phyloP scores from a whole-genome alignment of 2,888 invertebrate species.

The Coleophora deauratella region DNA sequence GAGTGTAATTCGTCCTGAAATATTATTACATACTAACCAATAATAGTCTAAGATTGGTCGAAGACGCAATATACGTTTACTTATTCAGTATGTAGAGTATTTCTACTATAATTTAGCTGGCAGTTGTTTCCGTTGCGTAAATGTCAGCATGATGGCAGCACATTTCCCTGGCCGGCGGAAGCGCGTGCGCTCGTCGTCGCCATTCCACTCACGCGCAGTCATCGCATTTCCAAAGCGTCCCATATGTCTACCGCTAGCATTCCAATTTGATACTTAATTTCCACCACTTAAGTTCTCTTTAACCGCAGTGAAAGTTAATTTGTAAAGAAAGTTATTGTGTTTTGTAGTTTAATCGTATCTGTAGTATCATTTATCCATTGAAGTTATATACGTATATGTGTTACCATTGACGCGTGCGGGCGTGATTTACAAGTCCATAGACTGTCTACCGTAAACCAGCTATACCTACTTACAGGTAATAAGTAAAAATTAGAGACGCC shows the following conservation, averaged over 20 bases:
- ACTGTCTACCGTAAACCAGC: constrained; percentile 16
- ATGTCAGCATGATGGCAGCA: constrained; percentile 25
- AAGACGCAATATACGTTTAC: too few species aligned
- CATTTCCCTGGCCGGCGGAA: constrained; percentile 39
- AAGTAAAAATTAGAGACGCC: constrained; percentile 2
- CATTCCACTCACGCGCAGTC: constrained; percentile 41
- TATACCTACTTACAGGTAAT: constrained; percentile 15
- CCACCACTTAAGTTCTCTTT: constrained; percentile 20
- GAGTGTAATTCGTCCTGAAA: too few species aligned
- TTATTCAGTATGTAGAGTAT: too few species aligned
- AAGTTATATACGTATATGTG: constrained; percentile 16
- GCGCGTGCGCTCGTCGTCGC: constrained; percentile 32
- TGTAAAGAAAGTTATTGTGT: constrained; percentile 51
- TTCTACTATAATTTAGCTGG: too few species aligned
- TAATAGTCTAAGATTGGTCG: too few species aligned
- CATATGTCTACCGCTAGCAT: constrained; percentile 15
- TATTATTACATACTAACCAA: too few species aligned
- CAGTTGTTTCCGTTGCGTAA: too few species aligned
- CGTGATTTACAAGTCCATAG: constrained; percentile 42
- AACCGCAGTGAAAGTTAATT: constrained; percentile 38
- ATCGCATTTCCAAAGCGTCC: constrained; percentile 25
- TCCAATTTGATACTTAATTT: constrained; percentile 25
- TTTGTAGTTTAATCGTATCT: constrained; percentile 20
- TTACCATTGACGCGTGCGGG: constrained; percentile 20
- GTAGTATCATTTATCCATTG: constrained; percentile 46